A percentile compares a stretch with the other conserved stretches of the same genome.
These are phyloP conservation scores for Microctenopoma lineatum DNA, from an alignment of 2,797 vertebrate genomes.

Conservation along the genomic window DNA sequence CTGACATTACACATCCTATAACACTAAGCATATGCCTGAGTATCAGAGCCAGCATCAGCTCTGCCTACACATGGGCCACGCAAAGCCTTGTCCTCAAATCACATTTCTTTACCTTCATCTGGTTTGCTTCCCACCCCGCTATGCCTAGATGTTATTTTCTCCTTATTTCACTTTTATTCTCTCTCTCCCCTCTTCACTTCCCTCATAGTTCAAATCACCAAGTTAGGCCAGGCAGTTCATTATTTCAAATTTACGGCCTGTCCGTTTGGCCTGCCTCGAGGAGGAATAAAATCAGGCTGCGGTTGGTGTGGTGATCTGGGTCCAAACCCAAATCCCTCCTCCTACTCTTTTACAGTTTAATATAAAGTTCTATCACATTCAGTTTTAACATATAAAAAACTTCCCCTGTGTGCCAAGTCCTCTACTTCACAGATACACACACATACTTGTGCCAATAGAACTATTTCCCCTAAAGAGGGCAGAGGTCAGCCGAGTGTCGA, in stretches of 20 bases:
- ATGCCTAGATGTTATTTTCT: constrained; percentile 42
- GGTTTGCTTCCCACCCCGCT: constrained; percentile 17
- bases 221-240: constrained; percentile 74
- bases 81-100: constrained; percentile 56
- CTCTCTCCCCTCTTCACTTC: constrained; percentile 26
- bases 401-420: constrained; percentile 45
- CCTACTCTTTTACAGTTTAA: constrained; percentile 66
- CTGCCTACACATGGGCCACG: constrained; percentile 17
- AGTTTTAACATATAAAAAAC: constrained; percentile 67
- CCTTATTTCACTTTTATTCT: constrained; percentile 19
- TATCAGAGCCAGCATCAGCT: constrained; percentile 21
- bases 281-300: constrained; percentile 74
- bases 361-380: constrained; percentile 80
- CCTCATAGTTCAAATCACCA: constrained; percentile 58
- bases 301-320: constrained; percentile 66
- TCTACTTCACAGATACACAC: constrained; percentile 39
- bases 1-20: constrained; percentile 51
- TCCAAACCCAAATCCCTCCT: constrained; percentile 66
- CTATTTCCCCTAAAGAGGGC: constrained; percentile 46
- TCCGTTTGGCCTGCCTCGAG: constrained; percentile 70
- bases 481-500: constrained; percentile 38
- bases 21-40: constrained; percentile 1
- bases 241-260: constrained; percentile 84
- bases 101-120: constrained; percentile 37
- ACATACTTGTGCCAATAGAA: constrained; percentile 21